phyloP scores from a whole-genome alignment of 2,113 vertebrate genomes.

The Spheniscus mendiculus region DNA sequence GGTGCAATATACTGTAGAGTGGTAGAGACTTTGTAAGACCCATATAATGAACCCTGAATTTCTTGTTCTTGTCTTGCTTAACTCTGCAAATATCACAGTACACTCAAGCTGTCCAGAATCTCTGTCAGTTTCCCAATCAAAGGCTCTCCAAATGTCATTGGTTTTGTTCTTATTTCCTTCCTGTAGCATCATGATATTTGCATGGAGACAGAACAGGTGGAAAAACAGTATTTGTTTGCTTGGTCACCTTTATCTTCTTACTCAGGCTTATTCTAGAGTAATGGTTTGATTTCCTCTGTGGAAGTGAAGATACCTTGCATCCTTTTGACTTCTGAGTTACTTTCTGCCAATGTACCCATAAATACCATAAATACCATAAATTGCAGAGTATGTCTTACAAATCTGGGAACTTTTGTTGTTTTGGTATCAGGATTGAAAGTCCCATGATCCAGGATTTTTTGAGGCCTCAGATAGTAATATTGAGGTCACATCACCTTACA shows the following conservation, averaged over 20 bases:
- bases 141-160: background rate
- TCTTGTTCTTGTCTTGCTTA: background rate
- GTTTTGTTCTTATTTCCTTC: background rate
- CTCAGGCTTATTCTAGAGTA: background rate
- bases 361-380: no score
- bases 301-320: background rate
- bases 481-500: background rate
- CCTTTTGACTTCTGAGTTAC: background rate
- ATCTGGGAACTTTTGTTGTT: background rate
- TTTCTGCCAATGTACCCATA: background rate
- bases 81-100: background rate
- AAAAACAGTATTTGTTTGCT: background rate
- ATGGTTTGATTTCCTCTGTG: background rate
- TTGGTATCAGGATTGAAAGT: background rate
- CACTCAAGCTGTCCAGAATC: background rate
- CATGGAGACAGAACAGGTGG: background rate
- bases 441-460: background rate
- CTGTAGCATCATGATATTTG: conserved; percentile 4
- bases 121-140: background rate
- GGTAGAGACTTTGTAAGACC: background rate
- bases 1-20: background rate
- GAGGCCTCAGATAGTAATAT: background rate
- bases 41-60: background rate
- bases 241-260: background rate
- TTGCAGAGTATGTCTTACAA: background rate